A percentile compares a stretch with the other conserved stretches of the same genome.
Evolutionary conservation across 2,113 vertebrate genomes (phyloP).

Genomic region (Crotalus helleri): DNA sequence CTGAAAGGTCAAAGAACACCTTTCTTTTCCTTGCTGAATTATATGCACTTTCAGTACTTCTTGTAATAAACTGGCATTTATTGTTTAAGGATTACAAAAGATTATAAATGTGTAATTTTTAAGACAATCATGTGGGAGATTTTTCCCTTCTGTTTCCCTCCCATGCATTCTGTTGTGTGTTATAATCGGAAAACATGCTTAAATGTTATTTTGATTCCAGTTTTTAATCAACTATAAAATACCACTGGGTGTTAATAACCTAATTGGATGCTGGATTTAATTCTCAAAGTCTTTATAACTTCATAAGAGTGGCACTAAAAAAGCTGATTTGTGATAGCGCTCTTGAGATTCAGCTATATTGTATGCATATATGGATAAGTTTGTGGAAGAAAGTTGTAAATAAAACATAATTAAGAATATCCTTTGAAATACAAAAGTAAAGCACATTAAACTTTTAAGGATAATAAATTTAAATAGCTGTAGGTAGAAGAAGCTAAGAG

Average conservation of each 20-base stretch:
- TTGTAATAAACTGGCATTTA: background rate
- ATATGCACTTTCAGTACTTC: background rate
- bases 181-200: background rate
- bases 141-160: background rate
- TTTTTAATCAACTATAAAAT: constrained; percentile 1
- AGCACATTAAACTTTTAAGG: background rate
- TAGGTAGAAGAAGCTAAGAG: background rate
- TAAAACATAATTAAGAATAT: background rate
- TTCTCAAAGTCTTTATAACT: background rate
- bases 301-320: background rate
- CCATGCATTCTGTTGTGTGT: background rate
- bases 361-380: background rate
- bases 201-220: background rate
- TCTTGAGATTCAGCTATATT: background rate
- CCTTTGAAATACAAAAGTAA: background rate
- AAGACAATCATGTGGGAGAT: background rate
- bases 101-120: background rate
- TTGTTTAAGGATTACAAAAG: background rate
- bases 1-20: constrained; percentile 6
- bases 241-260: background rate
- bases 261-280: background rate
- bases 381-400: background rate
- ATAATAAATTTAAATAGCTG: background rate
- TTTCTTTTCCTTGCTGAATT: background rate
- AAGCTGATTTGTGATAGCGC: background rate